Base-by-base conservation (phyloP, 2,888 invertebrate genomes). In the Drosophila anomalipes region DNA sequence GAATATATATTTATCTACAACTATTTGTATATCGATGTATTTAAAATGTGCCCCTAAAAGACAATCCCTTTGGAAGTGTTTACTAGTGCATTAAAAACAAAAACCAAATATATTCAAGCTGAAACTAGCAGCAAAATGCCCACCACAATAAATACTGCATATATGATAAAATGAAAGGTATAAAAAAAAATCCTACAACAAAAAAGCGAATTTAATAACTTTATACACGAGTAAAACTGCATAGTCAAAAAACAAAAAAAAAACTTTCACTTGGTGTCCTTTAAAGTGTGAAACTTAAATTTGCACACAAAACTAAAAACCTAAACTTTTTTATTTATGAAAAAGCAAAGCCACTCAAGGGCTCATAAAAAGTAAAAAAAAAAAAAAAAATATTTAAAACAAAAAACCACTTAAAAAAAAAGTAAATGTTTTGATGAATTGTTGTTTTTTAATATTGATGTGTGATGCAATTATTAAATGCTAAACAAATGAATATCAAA, bases 51-150 rank as follows among this genome's bases (percentile, higher is more conserved):
- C 68, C 73, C 81, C 71, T 69, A 57, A 69, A 85, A 83, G 92
- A 91, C 91, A 91, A 91, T 91, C 92, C 89, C 91, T 80, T 81
- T 75, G 76, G 76, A 83, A 85, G 90, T 78, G 74, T 80, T 78
- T 70, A 72, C 52, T 72, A 75, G 68, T 70, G 76, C 83, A 77
- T 73, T 82, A 69, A 79, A 83, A 79, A 74, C 66, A 70, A 60
- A 71, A 58, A 41, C 61, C 30, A 28, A 39, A 30, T 22, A 56
- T 57, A 73, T 57, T 72, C 19, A 58, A 77, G 81, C 70, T 77
- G 47, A 77, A 71, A 70, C 68, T 76, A 73, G 82, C 79, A 70
- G 77, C 63, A 81, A 79, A 73, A 73, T 68, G 52, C 75, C 62
- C 60, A 77, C 77, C 77, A 78, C 70, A 76, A 54, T 67, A 44